Percentiles rank a stretch among this genome's conserved stretches.
phyloP scores from a whole-genome alignment of 2,797 vertebrate genomes.

The Amphiprion clarkii region DNA sequence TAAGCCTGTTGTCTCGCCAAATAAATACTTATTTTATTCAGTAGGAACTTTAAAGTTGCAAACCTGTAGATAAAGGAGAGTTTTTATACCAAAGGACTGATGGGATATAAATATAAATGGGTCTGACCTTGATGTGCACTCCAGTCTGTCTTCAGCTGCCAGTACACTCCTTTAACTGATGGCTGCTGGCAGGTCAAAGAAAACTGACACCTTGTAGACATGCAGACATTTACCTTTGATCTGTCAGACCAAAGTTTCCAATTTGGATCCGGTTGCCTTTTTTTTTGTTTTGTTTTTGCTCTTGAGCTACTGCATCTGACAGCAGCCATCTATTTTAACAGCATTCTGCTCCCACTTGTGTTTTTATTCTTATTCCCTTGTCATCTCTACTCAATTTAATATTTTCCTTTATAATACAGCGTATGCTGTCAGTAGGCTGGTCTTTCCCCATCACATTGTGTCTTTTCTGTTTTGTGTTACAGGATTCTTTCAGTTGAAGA shows the following conservation, averaged over 20 bases:
- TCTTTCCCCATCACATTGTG: background rate
- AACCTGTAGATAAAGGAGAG: background rate
- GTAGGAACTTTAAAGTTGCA: background rate
- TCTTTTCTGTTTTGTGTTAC: background rate
- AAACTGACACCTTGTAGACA: slow-evolving; percentile 51
- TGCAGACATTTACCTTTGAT: slow-evolving; percentile 58
- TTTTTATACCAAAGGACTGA: slow-evolving; percentile 6
- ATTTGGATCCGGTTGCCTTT: slow-evolving; percentile 13
- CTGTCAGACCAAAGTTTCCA: slow-evolving; percentile 36
- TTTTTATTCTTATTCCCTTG: slow-evolving; percentile 18
- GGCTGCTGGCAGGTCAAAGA: slow-evolving; percentile 38
- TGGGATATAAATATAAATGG: slow-evolving; percentile 43
- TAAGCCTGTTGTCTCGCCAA: background rate
- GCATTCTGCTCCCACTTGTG: slow-evolving; percentile 6
- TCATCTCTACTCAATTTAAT: slow-evolving; percentile 6
- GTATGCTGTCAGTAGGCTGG: background rate
- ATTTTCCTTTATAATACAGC: slow-evolving; percentile 1
- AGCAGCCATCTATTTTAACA: slow-evolving; percentile 15
- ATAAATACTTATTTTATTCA: background rate
- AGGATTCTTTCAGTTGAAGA: background rate
- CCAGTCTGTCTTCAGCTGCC: slow-evolving; percentile 31
- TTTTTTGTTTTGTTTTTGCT: slow-evolving; percentile 18
- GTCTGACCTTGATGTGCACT: slow-evolving; percentile 30
- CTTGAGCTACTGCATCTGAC: background rate
- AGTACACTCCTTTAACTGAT: slow-evolving; percentile 27